phyloP scores from a whole-genome alignment of 2,797 vertebrate genomes.

The Fringilla coelebs region DNA sequence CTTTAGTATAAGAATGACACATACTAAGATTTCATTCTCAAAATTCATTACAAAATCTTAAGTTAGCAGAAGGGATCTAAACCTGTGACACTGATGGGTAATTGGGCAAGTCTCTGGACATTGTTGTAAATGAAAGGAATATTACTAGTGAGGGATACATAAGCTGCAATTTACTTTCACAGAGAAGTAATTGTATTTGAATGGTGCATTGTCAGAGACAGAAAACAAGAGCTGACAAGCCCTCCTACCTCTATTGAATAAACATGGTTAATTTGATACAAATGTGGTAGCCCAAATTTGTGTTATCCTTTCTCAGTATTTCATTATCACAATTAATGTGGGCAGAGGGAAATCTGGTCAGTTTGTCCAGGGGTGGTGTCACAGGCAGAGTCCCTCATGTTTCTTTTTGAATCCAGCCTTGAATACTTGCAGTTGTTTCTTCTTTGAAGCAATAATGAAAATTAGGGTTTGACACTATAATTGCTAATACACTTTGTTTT shows the following conservation, averaged over 20 bases:
- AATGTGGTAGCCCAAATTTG: neutral
- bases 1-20: neutral
- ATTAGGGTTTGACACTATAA: neutral
- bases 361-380: neutral
- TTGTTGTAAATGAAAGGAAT: neutral
- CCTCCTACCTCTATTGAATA: neutral
- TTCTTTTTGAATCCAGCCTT: neutral
- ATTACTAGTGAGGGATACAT: neutral
- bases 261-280: neutral
- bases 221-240: neutral
- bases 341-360: neutral
- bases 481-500: neutral
- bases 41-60: neutral
- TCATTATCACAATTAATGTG: neutral
- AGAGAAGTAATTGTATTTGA: neutral
- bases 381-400: neutral
- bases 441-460: neutral
- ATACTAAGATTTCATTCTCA: neutral
- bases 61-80: neutral
- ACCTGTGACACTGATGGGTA: neutral
- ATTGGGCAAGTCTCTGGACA: neutral
- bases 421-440: neutral
- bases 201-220: neutral
- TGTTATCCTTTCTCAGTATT: neutral
- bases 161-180: neutral